Percentiles rank a stretch among this genome's conserved stretches.
Evolutionary conservation across 2,113 vertebrate species (phyloP).

Genomic region (Mystacornis crossleyi): DNA sequence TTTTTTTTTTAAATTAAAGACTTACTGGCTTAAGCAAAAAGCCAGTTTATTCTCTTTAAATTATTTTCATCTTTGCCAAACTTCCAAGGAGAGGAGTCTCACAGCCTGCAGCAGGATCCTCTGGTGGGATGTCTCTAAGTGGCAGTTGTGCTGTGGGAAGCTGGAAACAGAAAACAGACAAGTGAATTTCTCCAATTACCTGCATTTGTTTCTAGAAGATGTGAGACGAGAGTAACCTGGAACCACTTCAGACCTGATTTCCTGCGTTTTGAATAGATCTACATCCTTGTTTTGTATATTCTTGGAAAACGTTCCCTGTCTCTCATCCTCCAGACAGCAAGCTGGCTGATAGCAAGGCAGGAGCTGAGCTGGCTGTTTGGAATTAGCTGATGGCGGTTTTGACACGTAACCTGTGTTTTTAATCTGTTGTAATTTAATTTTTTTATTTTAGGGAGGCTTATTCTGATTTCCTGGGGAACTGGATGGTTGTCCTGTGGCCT

Average conservation of each 20-base stretch:
- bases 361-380: neutral
- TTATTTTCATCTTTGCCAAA: constrained; percentile 31
- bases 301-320: neutral
- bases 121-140: neutral
- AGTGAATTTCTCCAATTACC: neutral
- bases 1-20: neutral
- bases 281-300: constrained; percentile 14
- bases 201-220: neutral
- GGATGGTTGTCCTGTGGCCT: constrained; percentile 30
- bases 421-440: neutral
- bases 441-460: neutral
- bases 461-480: neutral
- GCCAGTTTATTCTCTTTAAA: neutral
- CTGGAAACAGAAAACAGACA: neutral
- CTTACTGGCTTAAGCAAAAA: neutral
- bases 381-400: neutral
- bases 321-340: neutral
- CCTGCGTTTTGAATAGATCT: neutral
- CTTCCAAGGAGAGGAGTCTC: neutral
- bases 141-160: neutral
- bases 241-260: neutral
- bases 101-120: neutral
- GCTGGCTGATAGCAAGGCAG: neutral
- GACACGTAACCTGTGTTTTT: neutral
- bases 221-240: neutral